Conservation (phyloP, 1,140 invertebrate genomes). For the Myzus persicae region DNA sequence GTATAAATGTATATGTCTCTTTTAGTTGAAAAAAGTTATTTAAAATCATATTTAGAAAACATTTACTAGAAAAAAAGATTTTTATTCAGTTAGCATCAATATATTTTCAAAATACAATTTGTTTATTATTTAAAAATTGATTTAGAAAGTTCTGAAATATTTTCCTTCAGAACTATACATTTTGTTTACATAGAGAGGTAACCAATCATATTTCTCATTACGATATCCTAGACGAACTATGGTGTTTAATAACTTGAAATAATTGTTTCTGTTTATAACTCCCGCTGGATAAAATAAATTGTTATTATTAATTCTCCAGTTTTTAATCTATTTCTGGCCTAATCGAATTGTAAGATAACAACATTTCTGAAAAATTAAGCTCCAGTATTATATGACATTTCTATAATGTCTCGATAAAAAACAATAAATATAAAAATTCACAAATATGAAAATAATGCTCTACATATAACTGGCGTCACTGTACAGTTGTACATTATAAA, state of each 20-base stretch:
- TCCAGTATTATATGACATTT: not conserved
- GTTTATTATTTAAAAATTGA: not conserved
- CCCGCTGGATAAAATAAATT: not conserved
- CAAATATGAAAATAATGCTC: not conserved
- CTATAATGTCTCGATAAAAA: not conserved
- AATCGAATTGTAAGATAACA: not conserved
- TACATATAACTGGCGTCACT: too few relatives aligned
- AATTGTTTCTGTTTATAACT: not conserved
- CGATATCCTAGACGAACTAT: not conserved
- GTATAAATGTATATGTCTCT: too few relatives aligned
- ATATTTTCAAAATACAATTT: not conserved
- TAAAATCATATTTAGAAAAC: not conserved
- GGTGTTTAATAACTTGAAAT: not conserved
- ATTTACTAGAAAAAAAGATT: not conserved
- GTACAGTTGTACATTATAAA: not conserved
- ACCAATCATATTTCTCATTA: not conserved
- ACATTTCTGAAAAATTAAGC: not conserved
- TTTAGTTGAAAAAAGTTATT: not conserved
- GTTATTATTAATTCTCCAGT: not conserved
- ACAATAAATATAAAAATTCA: not conserved
- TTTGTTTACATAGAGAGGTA: not conserved
- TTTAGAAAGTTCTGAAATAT: not conserved
- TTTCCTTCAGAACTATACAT: not conserved
- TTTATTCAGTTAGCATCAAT: not conserved
- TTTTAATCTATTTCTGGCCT: not conserved